Conservation (phyloP, 2,113 vertebrate species). For the Psammodynastes pulverulentus region DNA sequence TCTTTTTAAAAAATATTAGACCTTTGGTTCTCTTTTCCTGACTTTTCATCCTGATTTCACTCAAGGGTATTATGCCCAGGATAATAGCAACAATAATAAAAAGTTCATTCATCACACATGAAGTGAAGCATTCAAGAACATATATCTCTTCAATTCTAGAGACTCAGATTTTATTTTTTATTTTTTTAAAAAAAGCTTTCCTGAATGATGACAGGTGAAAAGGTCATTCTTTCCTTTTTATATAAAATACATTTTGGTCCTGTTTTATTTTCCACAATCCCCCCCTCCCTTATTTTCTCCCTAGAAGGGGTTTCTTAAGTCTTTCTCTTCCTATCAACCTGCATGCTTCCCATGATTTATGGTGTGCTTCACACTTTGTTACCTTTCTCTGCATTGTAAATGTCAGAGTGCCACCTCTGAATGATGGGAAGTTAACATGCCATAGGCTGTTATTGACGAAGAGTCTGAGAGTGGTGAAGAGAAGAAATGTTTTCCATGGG, state of each 20-base stretch:
- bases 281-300: not conserved
- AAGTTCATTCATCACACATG: constrained; percentile 53
- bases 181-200: constrained; percentile 40
- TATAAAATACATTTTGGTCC: constrained; percentile 60
- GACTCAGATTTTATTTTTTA: constrained; percentile 28
- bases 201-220: constrained; percentile 64
- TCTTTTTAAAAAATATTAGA: constrained; percentile 11
- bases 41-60: constrained; percentile 38
- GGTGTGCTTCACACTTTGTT: constrained; percentile 59
- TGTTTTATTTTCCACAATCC: constrained; percentile 20
- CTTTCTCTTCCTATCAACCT: constrained; percentile 10
- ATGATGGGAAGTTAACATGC: constrained; percentile 63
- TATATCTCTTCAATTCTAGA: constrained; percentile 53
- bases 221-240: constrained; percentile 58
- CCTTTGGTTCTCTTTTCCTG: constrained; percentile 39
- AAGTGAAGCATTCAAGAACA: constrained; percentile 34
- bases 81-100: constrained; percentile 61
- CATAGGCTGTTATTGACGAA: constrained; percentile 60
- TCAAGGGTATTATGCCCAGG: constrained; percentile 54
- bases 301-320: constrained; percentile 59
- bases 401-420: constrained; percentile 58
- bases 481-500: constrained; percentile 52
- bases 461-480: constrained; percentile 44
- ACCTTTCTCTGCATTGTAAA: constrained; percentile 65
- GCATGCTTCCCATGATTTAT: constrained; percentile 63